Evolutionary conservation across 2,888 invertebrate genomes (phyloP), one percentile per base, ranked within the genome.

Genomic region (Drosophila limbata): DNA sequence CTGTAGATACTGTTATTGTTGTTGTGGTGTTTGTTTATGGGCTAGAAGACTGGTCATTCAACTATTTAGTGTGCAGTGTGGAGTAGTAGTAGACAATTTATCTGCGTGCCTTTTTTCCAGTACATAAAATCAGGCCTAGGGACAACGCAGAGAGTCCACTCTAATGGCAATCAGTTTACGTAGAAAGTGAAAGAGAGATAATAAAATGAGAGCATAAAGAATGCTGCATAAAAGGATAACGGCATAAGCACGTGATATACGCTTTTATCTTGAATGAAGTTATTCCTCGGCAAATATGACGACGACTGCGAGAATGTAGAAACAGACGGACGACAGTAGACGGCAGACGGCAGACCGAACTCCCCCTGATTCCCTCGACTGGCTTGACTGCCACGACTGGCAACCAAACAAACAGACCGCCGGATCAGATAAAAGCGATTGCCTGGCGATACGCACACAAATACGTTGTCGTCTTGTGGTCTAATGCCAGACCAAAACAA

Each of bases 191-290:
- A 67, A 64, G 62, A 33, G 39, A 77, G 75, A 78, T 81, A 80
- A 81, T 80, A 81, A 81, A 80, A 78, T 73, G 68, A 77, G 50
- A 62, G 66, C 79, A 75, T 73, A 74, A 79, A 69, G 70, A 73
- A 76, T 77, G 72, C 73, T 69, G 73, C 79, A 86, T 79, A 73
- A 76, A 81, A 62, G 76, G 71, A 87, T 74, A 84, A 86, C 73
- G 60, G 71, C 61, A 67, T 73, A 62, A 75, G 74, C 73, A 65
- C 71, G 81, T 72, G 72, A 77, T 81, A 78, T 73, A 75, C 69
- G 75, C 53, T 72, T 75, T 78, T 80, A 80, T 80, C 75, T 78
- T 39, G 39, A 71, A 67, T 64, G 69, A 61, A 65, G 62, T 71
- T 69, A 63, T 68, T 70, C 28, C 60, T 37, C 17, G 44, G 81